Percentiles rank a stretch among this genome's conserved stretches.
These are phyloP conservation scores for Drosophila nebulosa DNA, from an alignment of 1,140 invertebrate genomes.

Conservation along the genomic window DNA sequence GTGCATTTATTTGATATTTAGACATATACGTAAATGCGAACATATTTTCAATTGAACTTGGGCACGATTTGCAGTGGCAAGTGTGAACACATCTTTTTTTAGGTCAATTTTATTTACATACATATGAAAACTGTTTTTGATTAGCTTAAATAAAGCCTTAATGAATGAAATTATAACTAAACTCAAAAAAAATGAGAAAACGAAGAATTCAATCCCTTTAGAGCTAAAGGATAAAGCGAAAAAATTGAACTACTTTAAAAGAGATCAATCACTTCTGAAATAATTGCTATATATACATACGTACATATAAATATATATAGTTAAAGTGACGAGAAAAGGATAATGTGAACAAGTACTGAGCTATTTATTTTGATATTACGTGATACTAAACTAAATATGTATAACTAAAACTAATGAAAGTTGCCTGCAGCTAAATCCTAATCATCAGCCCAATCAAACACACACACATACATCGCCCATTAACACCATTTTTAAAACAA, in stretches of 20 bases:
- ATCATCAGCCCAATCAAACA: conserved; percentile 13
- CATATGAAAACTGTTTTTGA: conserved; percentile 34
- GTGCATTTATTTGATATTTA: conserved; percentile 7
- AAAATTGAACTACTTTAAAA: neutral
- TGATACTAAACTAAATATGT: conserved; percentile 70
- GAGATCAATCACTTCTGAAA: neutral
- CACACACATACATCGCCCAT: conserved; percentile 21
- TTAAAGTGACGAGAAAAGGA: conserved; percentile 32
- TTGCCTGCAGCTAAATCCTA: conserved; percentile 53
- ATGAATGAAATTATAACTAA: neutral
- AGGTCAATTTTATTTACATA: conserved; percentile 60
- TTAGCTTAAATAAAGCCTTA: conserved; percentile 4
- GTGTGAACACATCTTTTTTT: conserved; percentile 34
- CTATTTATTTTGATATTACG: conserved; percentile 73
- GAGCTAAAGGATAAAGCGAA: conserved; percentile 50
- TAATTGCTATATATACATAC: neutral
- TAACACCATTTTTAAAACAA: conserved; percentile 10
- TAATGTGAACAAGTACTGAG: conserved; percentile 51
- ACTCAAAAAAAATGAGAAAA: neutral
- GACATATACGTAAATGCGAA: conserved; percentile 10
- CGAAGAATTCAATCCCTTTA: conserved; percentile 19
- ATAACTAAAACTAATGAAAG: conserved; percentile 46
- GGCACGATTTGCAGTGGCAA: conserved; percentile 24
- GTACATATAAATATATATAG: conserved; percentile 23
- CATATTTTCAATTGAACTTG: conserved; percentile 30